Conservation (phyloP, 2,888 invertebrate species). For the Serripes groenlandicus region DNA sequence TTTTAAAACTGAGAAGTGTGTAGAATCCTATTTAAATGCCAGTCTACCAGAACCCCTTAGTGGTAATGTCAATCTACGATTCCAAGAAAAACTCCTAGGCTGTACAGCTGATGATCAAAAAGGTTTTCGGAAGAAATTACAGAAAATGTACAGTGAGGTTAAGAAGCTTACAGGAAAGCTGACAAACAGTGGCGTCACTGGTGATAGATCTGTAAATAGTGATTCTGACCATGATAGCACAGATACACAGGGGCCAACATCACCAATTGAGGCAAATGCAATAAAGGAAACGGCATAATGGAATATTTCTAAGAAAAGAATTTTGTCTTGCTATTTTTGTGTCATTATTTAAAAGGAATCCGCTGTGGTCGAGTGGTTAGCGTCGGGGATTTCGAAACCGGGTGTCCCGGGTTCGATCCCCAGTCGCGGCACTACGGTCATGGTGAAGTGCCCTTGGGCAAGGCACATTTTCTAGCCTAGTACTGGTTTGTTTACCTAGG, state of each 20-base stretch:
- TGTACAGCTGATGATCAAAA: conserved; percentile 87
- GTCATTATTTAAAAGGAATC: no score
- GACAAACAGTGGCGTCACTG: not conserved
- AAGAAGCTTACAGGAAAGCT: not conserved
- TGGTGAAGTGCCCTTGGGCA: no score
- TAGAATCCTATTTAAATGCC: conserved; percentile 84
- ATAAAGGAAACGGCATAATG: no score
- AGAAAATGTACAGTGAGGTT: conserved; percentile 40
- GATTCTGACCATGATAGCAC: not conserved
- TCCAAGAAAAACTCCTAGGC: conserved; percentile 85
- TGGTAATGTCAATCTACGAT: conserved; percentile 85
- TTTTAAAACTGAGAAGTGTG: conserved; percentile 71
- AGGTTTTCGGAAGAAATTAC: conserved; percentile 73
- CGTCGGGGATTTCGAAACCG: no score
- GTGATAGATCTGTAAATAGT: not conserved
- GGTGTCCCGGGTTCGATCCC: no score
- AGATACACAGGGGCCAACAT: not conserved
- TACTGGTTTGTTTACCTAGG: no score
- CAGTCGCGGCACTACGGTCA: no score
- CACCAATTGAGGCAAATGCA: no score
- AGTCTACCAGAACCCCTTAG: conserved; percentile 85
- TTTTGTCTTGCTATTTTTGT: no score
- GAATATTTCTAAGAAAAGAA: no score
- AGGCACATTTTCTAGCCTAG: no score
- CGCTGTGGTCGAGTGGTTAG: no score